A percentile compares a stretch with the other conserved stretches of the same genome.
These are phyloP conservation scores for Notechis scutatus DNA, from an alignment of 2,113 vertebrate species.

Conservation along the genomic window DNA sequence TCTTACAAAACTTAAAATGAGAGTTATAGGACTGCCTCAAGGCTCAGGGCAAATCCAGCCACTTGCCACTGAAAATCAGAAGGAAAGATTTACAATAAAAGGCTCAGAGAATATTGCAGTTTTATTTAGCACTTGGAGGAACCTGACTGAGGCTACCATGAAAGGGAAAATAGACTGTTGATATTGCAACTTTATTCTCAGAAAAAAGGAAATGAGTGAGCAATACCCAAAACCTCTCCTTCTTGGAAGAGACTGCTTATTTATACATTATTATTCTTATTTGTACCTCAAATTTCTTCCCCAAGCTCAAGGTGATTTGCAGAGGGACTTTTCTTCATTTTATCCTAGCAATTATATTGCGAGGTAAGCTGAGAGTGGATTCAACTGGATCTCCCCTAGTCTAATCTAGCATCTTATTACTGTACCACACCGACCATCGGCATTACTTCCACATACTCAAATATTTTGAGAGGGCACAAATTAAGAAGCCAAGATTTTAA, in stretches of 20 bases:
- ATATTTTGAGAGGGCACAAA: not conserved
- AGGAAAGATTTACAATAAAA: not conserved
- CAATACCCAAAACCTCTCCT: not conserved
- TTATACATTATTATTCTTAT: not conserved
- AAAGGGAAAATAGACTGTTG: not conserved
- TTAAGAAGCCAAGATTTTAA: not conserved
- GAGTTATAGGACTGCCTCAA: not conserved
- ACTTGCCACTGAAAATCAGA: not conserved
- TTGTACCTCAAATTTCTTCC: not conserved
- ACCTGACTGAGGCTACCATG: not conserved
- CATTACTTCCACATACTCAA: not conserved
- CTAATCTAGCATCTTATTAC: not conserved
- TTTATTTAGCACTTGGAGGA: not conserved
- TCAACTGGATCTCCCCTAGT: not conserved
- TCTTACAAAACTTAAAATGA: not conserved
- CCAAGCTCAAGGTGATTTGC: not conserved
- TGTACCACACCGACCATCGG: not conserved
- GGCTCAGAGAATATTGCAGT: not conserved
- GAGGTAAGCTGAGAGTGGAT: not conserved
- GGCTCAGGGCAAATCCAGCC: not conserved
- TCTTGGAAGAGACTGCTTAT: not conserved
- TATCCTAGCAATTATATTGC: not conserved
- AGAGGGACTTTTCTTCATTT: not conserved
- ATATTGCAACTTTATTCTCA: not conserved
- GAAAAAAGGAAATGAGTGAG: not conserved